Evolutionary conservation across 2,113 vertebrate species (phyloP), one percentile per base, ranked within the genome.

Genomic region (Octodon degus): DNA sequence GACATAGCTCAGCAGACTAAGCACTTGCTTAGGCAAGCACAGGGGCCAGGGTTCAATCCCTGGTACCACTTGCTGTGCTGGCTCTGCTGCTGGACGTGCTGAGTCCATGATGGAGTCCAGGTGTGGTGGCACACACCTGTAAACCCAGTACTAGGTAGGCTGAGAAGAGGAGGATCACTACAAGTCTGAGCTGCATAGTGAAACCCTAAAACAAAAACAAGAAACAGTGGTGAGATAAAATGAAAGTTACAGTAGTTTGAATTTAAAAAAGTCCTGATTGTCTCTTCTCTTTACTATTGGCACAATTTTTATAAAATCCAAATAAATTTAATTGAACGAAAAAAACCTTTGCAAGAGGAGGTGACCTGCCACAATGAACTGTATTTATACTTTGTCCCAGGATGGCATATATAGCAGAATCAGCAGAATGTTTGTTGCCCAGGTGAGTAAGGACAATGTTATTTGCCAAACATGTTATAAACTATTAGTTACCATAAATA

Each of bases 311-410:
- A 81, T 72, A 62, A 89, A 95, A 65, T 37, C 2, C 34, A 87
- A 85, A 91, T 83, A 85, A 85, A 86, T 4, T 86, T 83, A 62
- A 80, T 82, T 85, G 22, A 58, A 90, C 40, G 65, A 89, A 37
- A 43, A 88, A 85, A 89, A 91, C 4, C 16, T 47, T 63, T 55
- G 22, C 40, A 30, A 89, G 32, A 63, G 58, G 70, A 91, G 3
- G 37, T 94, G 50, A 81, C 25, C 40, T 81, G 65, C 19, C 55
- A 9, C 37, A 81, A 91, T 93, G 91, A 86, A 86, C 82, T 93
- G 7, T 81, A 82, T 12, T 84, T 10, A 17, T 79, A 60, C 14
- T 81, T 76, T 89, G 25, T 94, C 79, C 53, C 53, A 83, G 50
- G 24, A 40, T 88, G 43, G 32, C n/a, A 89, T 25, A 34, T 68